Conservation (phyloP, 2,797 vertebrate genomes). For the Monodelphis domestica region DNA sequence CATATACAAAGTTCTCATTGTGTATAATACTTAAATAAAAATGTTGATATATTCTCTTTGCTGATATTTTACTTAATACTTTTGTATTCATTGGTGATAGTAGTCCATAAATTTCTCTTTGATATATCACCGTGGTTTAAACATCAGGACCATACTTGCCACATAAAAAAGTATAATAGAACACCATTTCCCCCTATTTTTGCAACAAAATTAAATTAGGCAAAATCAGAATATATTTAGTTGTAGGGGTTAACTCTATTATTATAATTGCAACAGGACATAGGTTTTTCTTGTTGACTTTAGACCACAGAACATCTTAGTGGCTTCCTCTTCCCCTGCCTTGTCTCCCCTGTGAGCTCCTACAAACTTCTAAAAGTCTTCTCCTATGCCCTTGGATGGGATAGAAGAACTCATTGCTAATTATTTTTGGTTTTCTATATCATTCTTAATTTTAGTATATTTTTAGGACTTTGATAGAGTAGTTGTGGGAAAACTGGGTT, state of each 20-base stretch:
- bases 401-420: neutral
- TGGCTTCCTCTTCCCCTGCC: neutral
- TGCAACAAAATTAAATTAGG: neutral
- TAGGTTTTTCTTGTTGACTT: neutral
- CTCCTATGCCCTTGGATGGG: neutral
- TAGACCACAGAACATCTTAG: neutral
- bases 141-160: neutral
- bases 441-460: neutral
- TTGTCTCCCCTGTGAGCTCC: neutral
- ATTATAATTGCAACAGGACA: neutral
- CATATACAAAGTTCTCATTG: neutral
- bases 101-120: neutral
- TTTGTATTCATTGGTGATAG: neutral
- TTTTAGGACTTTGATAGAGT: neutral
- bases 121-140: neutral
- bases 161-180: neutral
- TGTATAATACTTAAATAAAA: neutral
- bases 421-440: neutral
- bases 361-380: neutral
- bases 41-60: neutral
- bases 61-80: neutral
- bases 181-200: neutral
- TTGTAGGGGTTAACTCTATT: neutral
- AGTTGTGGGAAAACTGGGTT: neutral
- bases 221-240: neutral